Evolutionary conservation across 2,888 invertebrate species (phyloP), one percentile per base, ranked within the genome.

Genomic region (Dryobotodes eremita): DNA sequence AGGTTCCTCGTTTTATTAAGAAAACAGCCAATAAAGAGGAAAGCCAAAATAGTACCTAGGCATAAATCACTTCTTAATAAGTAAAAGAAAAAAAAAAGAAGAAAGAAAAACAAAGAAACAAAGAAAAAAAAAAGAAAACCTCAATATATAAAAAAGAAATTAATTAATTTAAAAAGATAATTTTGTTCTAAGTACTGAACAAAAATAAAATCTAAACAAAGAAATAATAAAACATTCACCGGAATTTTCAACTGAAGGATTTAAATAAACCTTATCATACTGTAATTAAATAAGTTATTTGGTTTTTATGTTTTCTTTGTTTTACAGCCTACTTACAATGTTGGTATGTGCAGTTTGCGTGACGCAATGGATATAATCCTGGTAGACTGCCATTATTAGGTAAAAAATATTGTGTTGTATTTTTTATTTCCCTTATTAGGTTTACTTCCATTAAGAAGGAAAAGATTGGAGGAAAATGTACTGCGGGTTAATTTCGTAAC

Each of bases 281-380:
- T 36, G 36, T 75, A 75, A 26, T 80, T 53, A 82, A 82, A 36
- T 36, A 50, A 36, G 66, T 57, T 73, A 68, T 71, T 71, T n/a
- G 66, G 31, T 53, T 77, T 76, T 77, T 59, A 66, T 61, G 71
- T 71, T 61, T 70, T n/a, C 36, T 82, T 82, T 82, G 5, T 42
- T 57, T 77, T 61, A 55, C n/a, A 42, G 61, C 59, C 50, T 36
- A n/a, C n/a, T n/a, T n/a, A 69, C 20, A 36, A 13, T 61, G 61
- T 69, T 73, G 79, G 73, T 69, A 82, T 69, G 68, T 64, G 62
- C 61, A 55, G 70, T 61, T 74, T 59, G 82, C 82, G 82, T 82
- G 82, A 71, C 80, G n/a, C 48, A 61, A 73, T 74, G 74, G n/a
- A 70, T 84, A 66, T 50, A 42, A 61, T 73, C 23, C 74, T 20